Conservation (phyloP, 1,140 invertebrate genomes). For the Ephestia elutella region DNA sequence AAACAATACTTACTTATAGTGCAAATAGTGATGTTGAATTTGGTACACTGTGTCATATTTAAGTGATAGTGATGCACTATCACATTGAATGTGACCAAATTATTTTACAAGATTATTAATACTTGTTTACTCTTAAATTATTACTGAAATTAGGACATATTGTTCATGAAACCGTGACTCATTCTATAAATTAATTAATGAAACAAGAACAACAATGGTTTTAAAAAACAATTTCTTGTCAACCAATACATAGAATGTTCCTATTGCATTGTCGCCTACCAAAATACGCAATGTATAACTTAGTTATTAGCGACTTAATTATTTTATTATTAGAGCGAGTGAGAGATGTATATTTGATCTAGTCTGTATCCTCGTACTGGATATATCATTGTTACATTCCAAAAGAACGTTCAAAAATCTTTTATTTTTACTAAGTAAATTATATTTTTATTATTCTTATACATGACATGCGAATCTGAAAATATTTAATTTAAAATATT, state of each 20-base stretch:
- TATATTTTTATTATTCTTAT: not conserved
- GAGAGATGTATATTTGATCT: conserved; percentile 14
- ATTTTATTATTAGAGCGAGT: not conserved
- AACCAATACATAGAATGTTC: not conserved
- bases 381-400: conserved; percentile 10
- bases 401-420: not conserved
- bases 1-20: no score
- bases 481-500: not conserved
- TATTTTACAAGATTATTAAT: no score
- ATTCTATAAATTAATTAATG: no score
- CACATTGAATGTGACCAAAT: no score
- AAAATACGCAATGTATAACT: not conserved
- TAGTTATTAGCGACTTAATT: not conserved
- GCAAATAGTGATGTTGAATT: no score
- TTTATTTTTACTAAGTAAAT: not conserved
- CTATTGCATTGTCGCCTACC: not conserved
- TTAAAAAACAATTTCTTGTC: no score
- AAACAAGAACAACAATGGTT: no score
- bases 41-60: no score
- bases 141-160: no score
- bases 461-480: not conserved
- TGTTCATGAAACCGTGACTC: no score
- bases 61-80: no score
- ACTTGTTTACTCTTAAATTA: no score
- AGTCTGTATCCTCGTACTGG: conserved; percentile 5